Percentiles rank a stretch among this genome's conserved stretches.
phyloP scores from a whole-genome alignment of 1,140 invertebrate genomes.

The Anastatus disparis region DNA sequence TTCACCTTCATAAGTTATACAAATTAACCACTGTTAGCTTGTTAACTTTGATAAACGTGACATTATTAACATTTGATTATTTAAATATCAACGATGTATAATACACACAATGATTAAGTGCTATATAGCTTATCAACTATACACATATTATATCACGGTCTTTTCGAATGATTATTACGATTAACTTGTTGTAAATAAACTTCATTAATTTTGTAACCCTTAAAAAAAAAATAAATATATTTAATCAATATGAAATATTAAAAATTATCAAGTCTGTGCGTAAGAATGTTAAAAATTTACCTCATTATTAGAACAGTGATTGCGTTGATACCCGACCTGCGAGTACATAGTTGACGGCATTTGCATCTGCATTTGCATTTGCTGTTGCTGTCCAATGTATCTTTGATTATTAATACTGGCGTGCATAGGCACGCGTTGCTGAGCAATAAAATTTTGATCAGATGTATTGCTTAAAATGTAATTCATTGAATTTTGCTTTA shows the following conservation, averaged over 20 bases:
- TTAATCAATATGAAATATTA: no score
- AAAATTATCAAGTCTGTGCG: no score
- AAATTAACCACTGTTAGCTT: no score
- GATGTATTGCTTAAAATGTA: background rate
- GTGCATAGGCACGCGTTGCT: background rate
- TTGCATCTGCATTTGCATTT: background rate
- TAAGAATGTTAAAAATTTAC: no score
- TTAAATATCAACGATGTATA: constrained; percentile 1
- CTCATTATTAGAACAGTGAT: constrained; percentile 16
- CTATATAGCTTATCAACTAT: background rate
- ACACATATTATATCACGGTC: constrained; percentile 10
- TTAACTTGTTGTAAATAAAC: constrained; percentile 22
- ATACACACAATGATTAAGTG: constrained; percentile 34
- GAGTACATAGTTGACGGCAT: constrained; percentile 1
- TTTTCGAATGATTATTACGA: constrained; percentile 9
- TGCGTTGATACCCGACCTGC: constrained; percentile 21
- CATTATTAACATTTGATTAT: constrained; percentile 13
- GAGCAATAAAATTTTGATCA: background rate
- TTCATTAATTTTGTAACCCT: constrained; percentile 26
- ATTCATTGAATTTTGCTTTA: background rate
- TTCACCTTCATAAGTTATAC: constrained; percentile 5
- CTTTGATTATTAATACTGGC: constrained; percentile 9
- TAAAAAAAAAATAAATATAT: no score
- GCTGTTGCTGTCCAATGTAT: background rate
- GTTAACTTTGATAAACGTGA: no score